These are phyloP conservation scores for Biston stratarius DNA, from an alignment of 2,888 invertebrate species.

Conservation along the genomic window DNA sequence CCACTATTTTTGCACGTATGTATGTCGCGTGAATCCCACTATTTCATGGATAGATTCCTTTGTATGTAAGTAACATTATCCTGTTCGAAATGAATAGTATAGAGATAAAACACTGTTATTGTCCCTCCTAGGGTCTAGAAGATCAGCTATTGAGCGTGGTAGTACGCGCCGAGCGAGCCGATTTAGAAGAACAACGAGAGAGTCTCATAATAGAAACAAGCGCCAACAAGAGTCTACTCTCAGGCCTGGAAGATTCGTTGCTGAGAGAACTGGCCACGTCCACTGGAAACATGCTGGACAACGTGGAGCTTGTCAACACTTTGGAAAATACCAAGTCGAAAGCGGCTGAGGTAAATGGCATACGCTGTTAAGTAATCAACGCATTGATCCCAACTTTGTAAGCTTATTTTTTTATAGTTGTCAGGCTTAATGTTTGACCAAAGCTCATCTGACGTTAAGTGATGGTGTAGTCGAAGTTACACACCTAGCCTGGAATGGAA, in stretches of 20 bases:
- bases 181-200: slow-evolving; percentile 95
- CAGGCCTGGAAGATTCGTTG: slow-evolving; percentile 94
- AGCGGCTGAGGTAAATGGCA: slow-evolving; percentile 89
- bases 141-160: slow-evolving; percentile 96
- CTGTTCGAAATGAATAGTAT: too few relatives aligned
- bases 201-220: slow-evolving; percentile 93
- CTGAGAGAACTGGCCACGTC: slow-evolving; percentile 94
- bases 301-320: slow-evolving; percentile 93
- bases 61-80: neutral
- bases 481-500: too few relatives aligned
- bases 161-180: slow-evolving; percentile 94
- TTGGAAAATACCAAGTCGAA: slow-evolving; percentile 96
- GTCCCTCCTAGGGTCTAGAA: slow-evolving; percentile 89
- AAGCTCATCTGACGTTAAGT: too few relatives aligned
- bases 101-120: neutral
- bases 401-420: too few relatives aligned
- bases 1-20: too few relatives aligned
- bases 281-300: slow-evolving; percentile 97
- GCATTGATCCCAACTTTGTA: neutral
- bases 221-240: slow-evolving; percentile 93
- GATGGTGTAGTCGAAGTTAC: too few relatives aligned
- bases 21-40: neutral
- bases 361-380: neutral
- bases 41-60: neutral
- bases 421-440: too few relatives aligned